A percentile compares a stretch with the other conserved stretches of the same genome.
These are phyloP conservation scores for Drosophila mayri DNA, from an alignment of 1,140 invertebrate genomes.

Conservation along the genomic window DNA sequence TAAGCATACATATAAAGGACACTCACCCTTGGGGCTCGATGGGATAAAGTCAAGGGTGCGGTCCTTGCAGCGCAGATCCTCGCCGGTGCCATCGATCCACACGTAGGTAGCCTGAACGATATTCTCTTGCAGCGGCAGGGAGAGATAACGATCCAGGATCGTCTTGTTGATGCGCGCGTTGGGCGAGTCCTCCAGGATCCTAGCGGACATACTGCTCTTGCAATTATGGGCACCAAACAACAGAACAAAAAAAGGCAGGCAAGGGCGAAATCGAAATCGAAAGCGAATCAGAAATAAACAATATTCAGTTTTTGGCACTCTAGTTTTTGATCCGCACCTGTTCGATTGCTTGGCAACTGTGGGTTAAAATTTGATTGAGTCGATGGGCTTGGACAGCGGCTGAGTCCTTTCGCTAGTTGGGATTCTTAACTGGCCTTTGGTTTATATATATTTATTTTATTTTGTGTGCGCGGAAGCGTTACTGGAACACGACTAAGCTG, in stretches of 20 bases:
- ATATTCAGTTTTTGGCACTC: slow-evolving; percentile 34
- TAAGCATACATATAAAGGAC: not conserved
- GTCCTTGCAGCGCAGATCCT: slow-evolving; percentile 92
- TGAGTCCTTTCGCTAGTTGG: slow-evolving; percentile 23
- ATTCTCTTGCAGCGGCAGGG: slow-evolving; percentile 89
- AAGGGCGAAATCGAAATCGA: slow-evolving; percentile 3
- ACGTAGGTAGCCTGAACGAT: slow-evolving; percentile 91
- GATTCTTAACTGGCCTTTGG: not conserved
- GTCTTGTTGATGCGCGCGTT: slow-evolving; percentile 88
- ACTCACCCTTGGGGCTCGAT: slow-evolving; percentile 87
- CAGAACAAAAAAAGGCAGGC: slow-evolving; percentile 20
- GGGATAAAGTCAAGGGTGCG: slow-evolving; percentile 91
- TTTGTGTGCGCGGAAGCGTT: slow-evolving; percentile 78
- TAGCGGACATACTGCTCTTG: slow-evolving; percentile 74
- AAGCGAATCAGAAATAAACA: slow-evolving; percentile 44
- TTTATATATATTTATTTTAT: slow-evolving; percentile 8
- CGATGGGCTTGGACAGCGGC: not conserved
- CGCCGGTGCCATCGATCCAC: slow-evolving; percentile 95
- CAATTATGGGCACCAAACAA: slow-evolving; percentile 18
- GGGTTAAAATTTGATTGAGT: not conserved
- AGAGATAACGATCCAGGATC: slow-evolving; percentile 89
- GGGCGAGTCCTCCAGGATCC: slow-evolving; percentile 85
- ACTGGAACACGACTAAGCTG: slow-evolving; percentile 84
- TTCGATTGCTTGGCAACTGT: slow-evolving; percentile 17
- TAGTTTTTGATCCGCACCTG: slow-evolving; percentile 23